A percentile compares a stretch with the other conserved stretches of the same genome.
Conservation (phyloP, 2,888 invertebrate genomes). For the Mythimna loreyi region DNA sequence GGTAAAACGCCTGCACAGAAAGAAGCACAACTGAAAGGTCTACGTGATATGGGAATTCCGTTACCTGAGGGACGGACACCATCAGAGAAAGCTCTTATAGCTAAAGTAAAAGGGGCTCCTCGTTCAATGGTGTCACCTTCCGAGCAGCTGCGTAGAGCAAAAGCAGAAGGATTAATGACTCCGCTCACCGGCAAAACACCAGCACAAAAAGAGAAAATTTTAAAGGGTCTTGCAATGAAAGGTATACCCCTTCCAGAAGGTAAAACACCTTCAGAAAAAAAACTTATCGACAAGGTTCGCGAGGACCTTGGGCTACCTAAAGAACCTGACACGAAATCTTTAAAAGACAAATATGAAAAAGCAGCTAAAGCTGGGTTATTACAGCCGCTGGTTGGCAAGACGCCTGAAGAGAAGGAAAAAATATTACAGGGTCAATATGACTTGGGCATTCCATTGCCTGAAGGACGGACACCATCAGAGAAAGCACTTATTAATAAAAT, state of each 20-base stretch:
- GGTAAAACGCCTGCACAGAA: no score
- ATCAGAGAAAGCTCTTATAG: no score
- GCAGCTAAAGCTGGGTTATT: conserved; percentile 26
- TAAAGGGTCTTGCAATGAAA: conserved; percentile 53
- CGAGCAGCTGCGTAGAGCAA: no score
- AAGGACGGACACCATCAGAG: conserved; percentile 41
- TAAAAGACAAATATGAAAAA: conserved; percentile 29
- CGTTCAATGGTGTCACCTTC: no score
- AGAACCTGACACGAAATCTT: conserved; percentile 53
- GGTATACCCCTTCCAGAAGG: conserved; percentile 67
- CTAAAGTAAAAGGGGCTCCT: no score
- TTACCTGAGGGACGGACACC: no score
- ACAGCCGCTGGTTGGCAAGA: conserved; percentile 19
- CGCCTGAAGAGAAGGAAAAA: conserved; percentile 22
- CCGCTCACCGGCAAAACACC: no score
- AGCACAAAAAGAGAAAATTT: no score
- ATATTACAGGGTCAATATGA: conserved; percentile 9
- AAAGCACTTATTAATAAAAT: conserved; percentile 53
- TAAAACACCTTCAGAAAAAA: conserved; percentile 65
- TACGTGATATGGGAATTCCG: no score
- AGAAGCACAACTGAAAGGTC: no score
- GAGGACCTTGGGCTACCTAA: conserved; percentile 68
- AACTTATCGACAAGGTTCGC: conserved; percentile 61
- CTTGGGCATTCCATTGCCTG: conserved; percentile 31
- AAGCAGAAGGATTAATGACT: no score